phyloP scores from a whole-genome alignment of 2,888 invertebrate species.

The Drosophila incognita region DNA sequence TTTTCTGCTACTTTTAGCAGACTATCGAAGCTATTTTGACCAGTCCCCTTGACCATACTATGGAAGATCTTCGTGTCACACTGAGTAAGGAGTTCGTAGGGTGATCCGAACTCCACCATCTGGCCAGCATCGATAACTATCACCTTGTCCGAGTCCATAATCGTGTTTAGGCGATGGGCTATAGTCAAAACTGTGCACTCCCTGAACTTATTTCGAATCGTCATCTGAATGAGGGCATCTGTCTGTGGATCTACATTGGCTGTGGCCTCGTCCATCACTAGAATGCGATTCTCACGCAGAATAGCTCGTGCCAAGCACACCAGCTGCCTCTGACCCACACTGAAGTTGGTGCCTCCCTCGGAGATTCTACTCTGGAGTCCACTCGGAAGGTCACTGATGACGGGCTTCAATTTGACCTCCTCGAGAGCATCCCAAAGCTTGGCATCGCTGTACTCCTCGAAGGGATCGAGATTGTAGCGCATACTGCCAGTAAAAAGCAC shows the following conservation, averaged over 20 bases:
- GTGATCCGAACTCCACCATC: constrained; percentile 89
- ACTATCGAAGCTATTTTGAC: constrained; percentile 88
- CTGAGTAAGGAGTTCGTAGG: constrained; percentile 87
- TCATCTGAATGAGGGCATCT: constrained; percentile 92
- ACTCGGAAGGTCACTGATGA: constrained; percentile 87
- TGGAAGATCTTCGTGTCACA: constrained; percentile 85
- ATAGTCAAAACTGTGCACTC: constrained; percentile 95
- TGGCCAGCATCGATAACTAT: constrained; percentile 90
- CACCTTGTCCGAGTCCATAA: constrained; percentile 87
- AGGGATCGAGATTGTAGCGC: constrained; percentile 95
- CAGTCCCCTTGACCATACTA: constrained; percentile 88
- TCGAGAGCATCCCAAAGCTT: constrained; percentile 93
- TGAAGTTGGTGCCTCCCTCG: constrained; percentile 93
- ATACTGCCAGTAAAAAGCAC: constrained; percentile 94
- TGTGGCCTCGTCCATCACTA: constrained; percentile 96
- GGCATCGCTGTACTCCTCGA: constrained; percentile 91
- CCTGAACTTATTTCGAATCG: constrained; percentile 91
- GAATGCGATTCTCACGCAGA: constrained; percentile 92
- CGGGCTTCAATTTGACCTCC: constrained; percentile 89
- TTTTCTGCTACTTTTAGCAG: constrained; percentile 88
- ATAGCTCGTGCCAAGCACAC: constrained; percentile 96
- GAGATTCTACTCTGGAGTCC: constrained; percentile 90
- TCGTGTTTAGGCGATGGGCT: constrained; percentile 95
- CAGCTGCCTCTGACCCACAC: constrained; percentile 95
- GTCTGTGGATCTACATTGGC: constrained; percentile 96